phyloP scores from a whole-genome alignment of 2,797 vertebrate genomes.

The Pangasius krempfi region DNA sequence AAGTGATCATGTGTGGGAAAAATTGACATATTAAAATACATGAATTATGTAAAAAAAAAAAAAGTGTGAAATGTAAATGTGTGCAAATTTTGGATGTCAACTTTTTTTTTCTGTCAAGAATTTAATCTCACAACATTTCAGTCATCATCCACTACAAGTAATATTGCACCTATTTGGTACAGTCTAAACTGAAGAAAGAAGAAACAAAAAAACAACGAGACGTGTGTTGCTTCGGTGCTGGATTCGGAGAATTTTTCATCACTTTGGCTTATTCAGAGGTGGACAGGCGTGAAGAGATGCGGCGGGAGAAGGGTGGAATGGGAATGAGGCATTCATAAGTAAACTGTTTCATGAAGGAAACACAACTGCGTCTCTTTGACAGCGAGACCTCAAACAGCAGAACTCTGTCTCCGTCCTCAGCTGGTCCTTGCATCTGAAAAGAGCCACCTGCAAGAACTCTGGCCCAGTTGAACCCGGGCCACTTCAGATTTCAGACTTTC shows the following conservation, averaged over 20 bases:
- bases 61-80: not conserved
- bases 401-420: slow-evolving; percentile 40
- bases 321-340: slow-evolving; percentile 36
- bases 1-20: not conserved
- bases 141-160: not conserved
- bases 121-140: not conserved
- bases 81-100: not conserved
- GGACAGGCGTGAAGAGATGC: slow-evolving; percentile 15
- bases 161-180: not conserved
- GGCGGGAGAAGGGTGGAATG: slow-evolving; percentile 7
- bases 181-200: not conserved
- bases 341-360: slow-evolving; percentile 41
- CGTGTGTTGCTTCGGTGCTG: not conserved
- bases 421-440: slow-evolving; percentile 42
- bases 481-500: slow-evolving; percentile 61
- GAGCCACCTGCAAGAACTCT: slow-evolving; percentile 41
- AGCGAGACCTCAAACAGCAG: slow-evolving; percentile 27
- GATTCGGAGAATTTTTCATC: not conserved
- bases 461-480: slow-evolving; percentile 43
- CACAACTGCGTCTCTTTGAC: slow-evolving; percentile 40
- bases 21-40: not conserved
- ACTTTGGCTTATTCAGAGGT: slow-evolving; percentile 19
- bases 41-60: not conserved
- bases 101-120: not conserved
- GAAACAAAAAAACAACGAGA: not conserved